Percentiles rank a stretch among this genome's conserved stretches.
phyloP scores from a whole-genome alignment of 2,797 vertebrate genomes.

The Erithacus rubecula region DNA sequence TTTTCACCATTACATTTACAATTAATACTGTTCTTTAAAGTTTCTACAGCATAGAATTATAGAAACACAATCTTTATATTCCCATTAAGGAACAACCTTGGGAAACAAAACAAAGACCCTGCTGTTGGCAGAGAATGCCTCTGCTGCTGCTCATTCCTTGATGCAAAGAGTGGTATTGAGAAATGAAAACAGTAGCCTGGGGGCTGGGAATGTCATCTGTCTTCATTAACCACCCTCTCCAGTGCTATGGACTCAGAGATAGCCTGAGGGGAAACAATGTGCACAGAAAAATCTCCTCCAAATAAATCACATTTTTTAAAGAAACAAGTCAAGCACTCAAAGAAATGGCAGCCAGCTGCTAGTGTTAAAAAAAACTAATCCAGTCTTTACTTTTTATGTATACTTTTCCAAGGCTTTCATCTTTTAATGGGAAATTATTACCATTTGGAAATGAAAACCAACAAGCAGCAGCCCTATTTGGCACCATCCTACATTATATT shows the following conservation, averaged over 20 bases:
- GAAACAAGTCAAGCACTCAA: conserved; percentile 34
- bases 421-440: conserved; percentile 2
- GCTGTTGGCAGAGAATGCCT: neutral
- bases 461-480: neutral
- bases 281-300: conserved; percentile 45
- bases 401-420: neutral
- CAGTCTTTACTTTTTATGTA: neutral
- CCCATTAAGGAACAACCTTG: neutral
- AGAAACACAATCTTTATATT: neutral
- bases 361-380: neutral
- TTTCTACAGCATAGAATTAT: neutral
- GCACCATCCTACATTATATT: neutral
- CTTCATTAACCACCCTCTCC: conserved; percentile 59
- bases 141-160: neutral
- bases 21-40: neutral
- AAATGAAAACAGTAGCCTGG: conserved; percentile 46
- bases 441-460: neutral
- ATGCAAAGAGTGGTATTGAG: conserved; percentile 10
- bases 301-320: conserved; percentile 61
- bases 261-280: conserved; percentile 29
- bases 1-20: neutral
- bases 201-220: conserved; percentile 25
- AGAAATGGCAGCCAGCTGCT: conserved; percentile 25
- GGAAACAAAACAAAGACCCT: neutral
- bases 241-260: conserved; percentile 1